A percentile compares a stretch with the other conserved stretches of the same genome.
Conservation (phyloP, 1,140 invertebrate genomes). For the Chlorops oryzae region DNA sequence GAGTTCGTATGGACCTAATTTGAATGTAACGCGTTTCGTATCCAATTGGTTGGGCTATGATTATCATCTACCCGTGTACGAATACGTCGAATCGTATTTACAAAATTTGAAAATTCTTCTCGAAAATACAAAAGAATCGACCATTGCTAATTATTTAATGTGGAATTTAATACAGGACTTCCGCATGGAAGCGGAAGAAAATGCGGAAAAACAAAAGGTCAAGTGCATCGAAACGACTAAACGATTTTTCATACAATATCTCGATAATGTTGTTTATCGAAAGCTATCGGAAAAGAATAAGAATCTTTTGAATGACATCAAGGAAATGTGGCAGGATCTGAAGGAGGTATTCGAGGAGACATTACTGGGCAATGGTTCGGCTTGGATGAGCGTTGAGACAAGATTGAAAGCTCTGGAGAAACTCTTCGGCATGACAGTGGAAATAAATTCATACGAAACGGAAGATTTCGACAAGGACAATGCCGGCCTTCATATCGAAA, state of each 20-base stretch:
- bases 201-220: constrained; percentile 12
- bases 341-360: constrained; percentile 25
- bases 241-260: constrained; percentile 24
- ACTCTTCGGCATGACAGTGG: constrained; percentile 28
- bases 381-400: constrained; percentile 27
- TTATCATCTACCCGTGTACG: constrained; percentile 32
- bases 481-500: constrained; percentile 50
- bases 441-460: constrained; percentile 20
- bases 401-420: constrained; percentile 24
- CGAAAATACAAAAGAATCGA: constrained; percentile 44
- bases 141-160: constrained; percentile 63
- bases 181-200: constrained; percentile 26
- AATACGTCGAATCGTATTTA: constrained; percentile 39
- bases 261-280: constrained; percentile 27
- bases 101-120: constrained; percentile 47
- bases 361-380: constrained; percentile 5
- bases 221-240: constrained; percentile 22
- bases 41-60: constrained; percentile 27
- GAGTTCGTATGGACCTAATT: constrained; percentile 32
- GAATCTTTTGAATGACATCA: constrained; percentile 21
- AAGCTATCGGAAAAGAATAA: constrained; percentile 9
- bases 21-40: constrained; percentile 37
- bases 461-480: constrained; percentile 49
- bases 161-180: constrained; percentile 54
- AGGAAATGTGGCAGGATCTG: constrained; percentile 27